Conservation (phyloP, 2,797 vertebrate species). For the Eulemur rubriventer region DNA sequence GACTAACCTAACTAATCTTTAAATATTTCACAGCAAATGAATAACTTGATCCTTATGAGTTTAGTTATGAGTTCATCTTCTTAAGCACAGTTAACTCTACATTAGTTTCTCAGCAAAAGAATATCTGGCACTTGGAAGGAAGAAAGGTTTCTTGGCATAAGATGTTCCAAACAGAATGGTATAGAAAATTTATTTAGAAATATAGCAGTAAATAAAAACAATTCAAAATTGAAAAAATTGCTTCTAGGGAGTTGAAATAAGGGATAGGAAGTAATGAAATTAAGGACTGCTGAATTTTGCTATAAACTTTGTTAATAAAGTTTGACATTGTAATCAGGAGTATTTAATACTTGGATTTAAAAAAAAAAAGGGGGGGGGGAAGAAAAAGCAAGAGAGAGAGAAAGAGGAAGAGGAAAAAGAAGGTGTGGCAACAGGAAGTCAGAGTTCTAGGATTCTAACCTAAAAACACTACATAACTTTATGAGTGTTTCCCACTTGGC, state of each 20-base stretch:
- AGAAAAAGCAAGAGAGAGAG: not conserved
- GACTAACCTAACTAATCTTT: not conserved
- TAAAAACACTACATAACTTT: not conserved
- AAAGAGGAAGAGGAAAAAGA: not conserved
- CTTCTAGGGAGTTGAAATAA: not conserved
- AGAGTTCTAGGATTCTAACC: not conserved
- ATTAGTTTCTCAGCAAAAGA: not conserved
- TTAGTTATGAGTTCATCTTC: not conserved
- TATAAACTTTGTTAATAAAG: not conserved
- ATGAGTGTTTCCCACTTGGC: not conserved
- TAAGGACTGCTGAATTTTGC: not conserved
- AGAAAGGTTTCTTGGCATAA: not conserved
- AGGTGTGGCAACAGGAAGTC: not conserved
- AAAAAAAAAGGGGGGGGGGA: accelerated
- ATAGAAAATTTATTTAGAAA: not conserved
- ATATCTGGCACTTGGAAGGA: not conserved
- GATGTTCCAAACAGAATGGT: not conserved
- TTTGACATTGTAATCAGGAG: not conserved
- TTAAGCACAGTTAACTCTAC: not conserved
- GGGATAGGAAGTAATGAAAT: not conserved
- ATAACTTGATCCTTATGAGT: not conserved
- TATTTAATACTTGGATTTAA: not conserved
- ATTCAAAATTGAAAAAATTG: not conserved
- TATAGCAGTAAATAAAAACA: not conserved
- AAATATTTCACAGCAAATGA: not conserved